Conservation (phyloP, 2,888 invertebrate species). For the Metalampra italica region DNA sequence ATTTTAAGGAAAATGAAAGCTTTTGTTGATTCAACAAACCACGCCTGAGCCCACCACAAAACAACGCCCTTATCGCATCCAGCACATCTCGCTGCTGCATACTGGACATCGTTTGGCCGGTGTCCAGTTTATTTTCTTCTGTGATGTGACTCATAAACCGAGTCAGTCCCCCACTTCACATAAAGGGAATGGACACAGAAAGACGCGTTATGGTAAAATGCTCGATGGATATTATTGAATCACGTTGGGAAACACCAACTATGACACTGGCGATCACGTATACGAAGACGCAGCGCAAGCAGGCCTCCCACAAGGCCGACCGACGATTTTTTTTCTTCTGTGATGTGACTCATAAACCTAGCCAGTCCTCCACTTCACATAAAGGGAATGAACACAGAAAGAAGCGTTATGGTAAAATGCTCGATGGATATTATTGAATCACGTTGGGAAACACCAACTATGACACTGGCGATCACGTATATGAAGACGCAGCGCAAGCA, state of each 20-base stretch:
- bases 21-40: not conserved
- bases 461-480: no score
- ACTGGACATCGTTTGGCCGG: constrained; percentile 24
- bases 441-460: no score
- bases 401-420: not conserved
- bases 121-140: constrained; percentile 35
- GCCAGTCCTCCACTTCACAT: not conserved
- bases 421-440: not conserved
- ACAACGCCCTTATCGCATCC: constrained; percentile 1
- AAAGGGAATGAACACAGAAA: not conserved
- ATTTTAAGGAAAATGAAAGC: no score
- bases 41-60: not conserved
- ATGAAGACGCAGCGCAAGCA: no score
- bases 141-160: constrained; percentile 30
- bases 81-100: not conserved
- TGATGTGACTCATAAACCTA: constrained; percentile 29
- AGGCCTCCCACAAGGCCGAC: no score
- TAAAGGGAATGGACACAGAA: not conserved
- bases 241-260: no score
- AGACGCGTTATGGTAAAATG: not conserved
- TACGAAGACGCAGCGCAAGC: no score
- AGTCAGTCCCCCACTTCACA: not conserved
- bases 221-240: not conserved
- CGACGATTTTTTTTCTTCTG: constrained; percentile 32
- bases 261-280: no score